Percentiles rank a stretch among this genome's conserved stretches.
These are phyloP conservation scores for Caradrina clavipalpis DNA, from an alignment of 2,888 invertebrate species.

Conservation along the genomic window DNA sequence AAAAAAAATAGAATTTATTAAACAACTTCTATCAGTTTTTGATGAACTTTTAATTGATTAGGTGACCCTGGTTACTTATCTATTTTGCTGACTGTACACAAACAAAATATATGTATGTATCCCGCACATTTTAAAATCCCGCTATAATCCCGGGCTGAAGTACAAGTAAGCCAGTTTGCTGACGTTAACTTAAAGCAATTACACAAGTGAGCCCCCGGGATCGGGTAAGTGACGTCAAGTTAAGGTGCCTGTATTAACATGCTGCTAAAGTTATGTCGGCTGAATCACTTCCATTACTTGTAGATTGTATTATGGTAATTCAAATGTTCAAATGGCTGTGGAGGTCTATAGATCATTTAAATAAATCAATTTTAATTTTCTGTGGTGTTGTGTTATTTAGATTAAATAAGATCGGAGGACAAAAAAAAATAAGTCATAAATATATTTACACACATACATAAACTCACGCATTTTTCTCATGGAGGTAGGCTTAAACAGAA, in stretches of 20 bases:
- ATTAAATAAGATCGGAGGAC: too few relatives aligned
- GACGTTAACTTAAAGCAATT: constrained; percentile 68
- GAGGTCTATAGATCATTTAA: neutral
- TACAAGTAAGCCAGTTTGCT: constrained; percentile 43
- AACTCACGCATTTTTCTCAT: too few relatives aligned
- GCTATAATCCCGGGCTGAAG: constrained; percentile 38
- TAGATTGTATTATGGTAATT: constrained; percentile 3
- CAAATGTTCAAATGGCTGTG: neutral
- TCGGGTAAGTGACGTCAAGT: constrained; percentile 62
- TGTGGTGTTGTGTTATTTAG: too few relatives aligned
- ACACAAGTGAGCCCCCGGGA: constrained; percentile 56
- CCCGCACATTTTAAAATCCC: constrained; percentile 36
- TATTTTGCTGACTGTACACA: too few relatives aligned
- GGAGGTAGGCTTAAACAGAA: too few relatives aligned
- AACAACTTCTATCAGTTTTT: too few relatives aligned
- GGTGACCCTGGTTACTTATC: too few relatives aligned
- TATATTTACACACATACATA: too few relatives aligned
- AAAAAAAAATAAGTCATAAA: too few relatives aligned
- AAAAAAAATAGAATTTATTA: too few relatives aligned
- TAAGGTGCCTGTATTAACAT: constrained; percentile 32
- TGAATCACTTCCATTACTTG: neutral
- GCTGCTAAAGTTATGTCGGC: constrained; percentile 5
- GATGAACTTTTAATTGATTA: too few relatives aligned
- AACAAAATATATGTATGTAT: constrained; percentile 14
- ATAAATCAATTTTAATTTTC: too few relatives aligned